phyloP scores from a whole-genome alignment of 2,888 invertebrate genomes.

The Megastigmus dorsalis region DNA sequence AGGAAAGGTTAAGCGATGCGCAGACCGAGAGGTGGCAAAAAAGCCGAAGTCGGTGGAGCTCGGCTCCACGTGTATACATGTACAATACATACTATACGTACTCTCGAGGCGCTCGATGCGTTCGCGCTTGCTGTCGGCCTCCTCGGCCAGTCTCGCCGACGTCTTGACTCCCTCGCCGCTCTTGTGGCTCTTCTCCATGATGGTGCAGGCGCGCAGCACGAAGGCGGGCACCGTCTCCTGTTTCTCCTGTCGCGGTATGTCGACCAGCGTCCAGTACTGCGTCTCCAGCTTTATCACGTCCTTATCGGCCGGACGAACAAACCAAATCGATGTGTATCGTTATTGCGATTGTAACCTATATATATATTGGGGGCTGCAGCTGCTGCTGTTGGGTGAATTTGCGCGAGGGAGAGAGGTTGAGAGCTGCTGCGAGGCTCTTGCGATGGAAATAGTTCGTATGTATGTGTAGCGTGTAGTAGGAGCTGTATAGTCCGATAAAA shows the following conservation, averaged over 20 bases:
- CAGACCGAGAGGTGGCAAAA: background rate
- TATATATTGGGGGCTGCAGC: too few species aligned
- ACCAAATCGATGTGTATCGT: too few species aligned
- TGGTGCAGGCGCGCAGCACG: slow-evolving; percentile 91
- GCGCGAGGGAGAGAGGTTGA: too few species aligned
- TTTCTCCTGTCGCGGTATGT: slow-evolving; percentile 94
- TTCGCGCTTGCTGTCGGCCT: slow-evolving; percentile 88
- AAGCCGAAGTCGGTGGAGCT: too few species aligned
- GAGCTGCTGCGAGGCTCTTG: too few species aligned
- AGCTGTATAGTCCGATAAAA: too few species aligned
- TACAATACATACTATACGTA: too few species aligned
- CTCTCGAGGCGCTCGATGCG: slow-evolving; percentile 91
- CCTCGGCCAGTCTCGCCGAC: slow-evolving; percentile 88
- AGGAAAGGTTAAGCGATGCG: too few species aligned
- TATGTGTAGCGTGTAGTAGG: too few species aligned
- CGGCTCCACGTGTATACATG: too few species aligned
- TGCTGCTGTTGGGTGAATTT: too few species aligned
- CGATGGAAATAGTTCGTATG: too few species aligned
- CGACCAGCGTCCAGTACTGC: slow-evolving; percentile 95
- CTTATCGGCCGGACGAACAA: slow-evolving; percentile 76
- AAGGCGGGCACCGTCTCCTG: slow-evolving; percentile 95
- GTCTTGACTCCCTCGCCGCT: slow-evolving; percentile 92
- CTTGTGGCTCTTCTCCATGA: slow-evolving; percentile 94
- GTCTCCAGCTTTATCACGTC: slow-evolving; percentile 93
- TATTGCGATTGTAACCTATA: background rate